phyloP scores from a whole-genome alignment of 2,113 vertebrate genomes.

The Paraplagusia blochii region DNA sequence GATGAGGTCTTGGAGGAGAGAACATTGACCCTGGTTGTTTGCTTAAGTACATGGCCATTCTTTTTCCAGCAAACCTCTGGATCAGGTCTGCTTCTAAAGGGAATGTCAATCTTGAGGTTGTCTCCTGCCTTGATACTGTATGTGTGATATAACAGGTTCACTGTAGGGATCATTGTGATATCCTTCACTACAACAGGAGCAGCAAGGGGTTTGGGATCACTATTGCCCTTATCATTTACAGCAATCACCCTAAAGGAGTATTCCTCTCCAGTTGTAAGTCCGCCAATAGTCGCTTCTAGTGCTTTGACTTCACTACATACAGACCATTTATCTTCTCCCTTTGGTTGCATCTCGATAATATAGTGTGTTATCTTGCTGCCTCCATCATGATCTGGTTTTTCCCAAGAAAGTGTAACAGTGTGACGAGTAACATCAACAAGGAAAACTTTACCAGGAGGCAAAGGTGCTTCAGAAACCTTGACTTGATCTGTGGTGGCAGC shows the following conservation, averaged over 20 bases:
- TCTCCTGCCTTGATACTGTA: slow-evolving; percentile 92
- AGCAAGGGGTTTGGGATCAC: slow-evolving; percentile 90
- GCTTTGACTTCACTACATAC: slow-evolving; percentile 90
- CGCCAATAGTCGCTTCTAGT: slow-evolving; percentile 86
- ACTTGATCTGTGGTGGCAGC: slow-evolving; percentile 85
- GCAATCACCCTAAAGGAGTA: slow-evolving; percentile 91
- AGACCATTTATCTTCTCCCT: slow-evolving; percentile 94
- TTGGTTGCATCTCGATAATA: slow-evolving; percentile 92
- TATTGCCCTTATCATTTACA: slow-evolving; percentile 96
- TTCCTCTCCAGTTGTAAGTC: slow-evolving; percentile 88
- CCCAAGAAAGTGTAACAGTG: slow-evolving; percentile 91
- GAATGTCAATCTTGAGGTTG: slow-evolving; percentile 94
- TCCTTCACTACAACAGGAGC: slow-evolving; percentile 90
- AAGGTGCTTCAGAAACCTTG: slow-evolving; percentile 89
- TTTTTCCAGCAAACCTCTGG: slow-evolving; percentile 90
- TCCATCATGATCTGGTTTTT: slow-evolving; percentile 96
- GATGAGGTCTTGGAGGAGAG: slow-evolving; percentile 86
- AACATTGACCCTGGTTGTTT: slow-evolving; percentile 95
- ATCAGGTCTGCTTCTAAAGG: slow-evolving; percentile 89
- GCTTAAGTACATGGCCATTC: slow-evolving; percentile 85
- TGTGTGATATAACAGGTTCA: slow-evolving; percentile 88
- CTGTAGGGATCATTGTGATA: slow-evolving; percentile 86
- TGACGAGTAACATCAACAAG: slow-evolving; percentile 90
- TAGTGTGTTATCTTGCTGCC: slow-evolving; percentile 97
- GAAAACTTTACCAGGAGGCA: slow-evolving; percentile 88